phyloP scores from a whole-genome alignment of 2,113 vertebrate genomes.

The Antechinus stuartii region DNA sequence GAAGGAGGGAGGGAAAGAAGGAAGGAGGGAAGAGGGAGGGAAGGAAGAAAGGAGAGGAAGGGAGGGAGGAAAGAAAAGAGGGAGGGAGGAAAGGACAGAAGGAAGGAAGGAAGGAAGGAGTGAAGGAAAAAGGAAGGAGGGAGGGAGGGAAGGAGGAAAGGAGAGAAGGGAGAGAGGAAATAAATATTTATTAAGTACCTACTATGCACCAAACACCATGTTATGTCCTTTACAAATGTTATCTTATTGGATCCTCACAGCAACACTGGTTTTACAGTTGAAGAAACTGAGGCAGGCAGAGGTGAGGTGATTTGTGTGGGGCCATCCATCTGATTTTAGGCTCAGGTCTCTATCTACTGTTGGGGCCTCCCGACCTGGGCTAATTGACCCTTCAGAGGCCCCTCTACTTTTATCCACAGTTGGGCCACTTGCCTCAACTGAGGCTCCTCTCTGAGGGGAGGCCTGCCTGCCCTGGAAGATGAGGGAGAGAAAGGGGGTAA shows the following conservation, averaged over 20 bases:
- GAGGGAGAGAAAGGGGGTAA: not conserved
- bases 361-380: not conserved
- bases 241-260: not conserved
- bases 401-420: not conserved
- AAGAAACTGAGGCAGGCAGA: not conserved
- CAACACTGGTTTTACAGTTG: not conserved
- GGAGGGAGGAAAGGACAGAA: too few species aligned
- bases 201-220: not conserved
- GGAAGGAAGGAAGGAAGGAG: too few species aligned
- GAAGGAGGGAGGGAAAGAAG: too few species aligned
- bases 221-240: not conserved
- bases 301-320: not conserved
- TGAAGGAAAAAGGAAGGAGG: too few species aligned
- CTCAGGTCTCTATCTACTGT: not conserved
- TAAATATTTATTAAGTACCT: not conserved
- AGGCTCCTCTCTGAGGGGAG: not conserved
- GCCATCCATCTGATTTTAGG: not conserved
- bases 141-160: too few species aligned
- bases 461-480: conserved; percentile 42
- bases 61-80: not conserved
- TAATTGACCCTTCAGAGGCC: not conserved
- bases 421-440: not conserved
- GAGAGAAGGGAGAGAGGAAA: not conserved
- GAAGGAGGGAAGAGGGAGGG: too few species aligned
- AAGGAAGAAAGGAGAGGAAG: too few species aligned